Evolutionary conservation across 1,140 invertebrate genomes (phyloP).

Genomic region (Carposina sasakii): DNA sequence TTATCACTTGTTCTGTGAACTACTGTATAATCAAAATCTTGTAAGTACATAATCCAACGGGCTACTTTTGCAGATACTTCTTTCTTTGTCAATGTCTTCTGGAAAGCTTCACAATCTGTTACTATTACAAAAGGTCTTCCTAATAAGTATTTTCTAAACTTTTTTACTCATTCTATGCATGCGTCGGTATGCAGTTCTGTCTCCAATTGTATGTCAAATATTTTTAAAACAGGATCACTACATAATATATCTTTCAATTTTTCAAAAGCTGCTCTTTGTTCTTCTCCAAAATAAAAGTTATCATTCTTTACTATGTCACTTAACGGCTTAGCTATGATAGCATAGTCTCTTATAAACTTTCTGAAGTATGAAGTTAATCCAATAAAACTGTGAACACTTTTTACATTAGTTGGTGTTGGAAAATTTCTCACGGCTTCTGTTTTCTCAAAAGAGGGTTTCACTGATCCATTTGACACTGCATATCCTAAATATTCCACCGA

Average conservation of each 20-base stretch:
- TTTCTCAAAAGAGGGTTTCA: constrained; percentile 19
- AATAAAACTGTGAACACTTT: constrained; percentile 22
- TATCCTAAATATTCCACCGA: constrained; percentile 33
- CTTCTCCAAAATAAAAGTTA: constrained; percentile 20
- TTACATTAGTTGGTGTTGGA: constrained; percentile 27
- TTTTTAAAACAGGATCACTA: constrained; percentile 36
- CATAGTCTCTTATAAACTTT: too few species aligned
- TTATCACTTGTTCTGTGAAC: too few species aligned
- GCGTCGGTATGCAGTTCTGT: constrained; percentile 53
- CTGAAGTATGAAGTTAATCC: constrained; percentile 30
- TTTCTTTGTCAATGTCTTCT: constrained; percentile 32
- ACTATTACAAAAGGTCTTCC: constrained; percentile 43
- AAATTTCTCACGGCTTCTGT: constrained; percentile 21
- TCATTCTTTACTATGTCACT: too few species aligned
- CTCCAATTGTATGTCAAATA: constrained; percentile 35
- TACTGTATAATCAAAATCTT: too few species aligned
- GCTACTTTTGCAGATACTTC: not conserved
- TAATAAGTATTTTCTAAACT: constrained; percentile 26
- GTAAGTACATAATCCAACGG: not conserved
- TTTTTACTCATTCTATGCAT: constrained; percentile 31
- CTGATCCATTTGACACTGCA: constrained; percentile 13
- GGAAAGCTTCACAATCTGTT: constrained; percentile 27
- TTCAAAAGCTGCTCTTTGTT: constrained; percentile 16
- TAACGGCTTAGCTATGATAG: too few species aligned
- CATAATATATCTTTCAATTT: constrained; percentile 23